Evolutionary conservation across 1,140 invertebrate species (phyloP), one percentile per base, ranked within the genome.

Genomic region (Linepithema humile): DNA sequence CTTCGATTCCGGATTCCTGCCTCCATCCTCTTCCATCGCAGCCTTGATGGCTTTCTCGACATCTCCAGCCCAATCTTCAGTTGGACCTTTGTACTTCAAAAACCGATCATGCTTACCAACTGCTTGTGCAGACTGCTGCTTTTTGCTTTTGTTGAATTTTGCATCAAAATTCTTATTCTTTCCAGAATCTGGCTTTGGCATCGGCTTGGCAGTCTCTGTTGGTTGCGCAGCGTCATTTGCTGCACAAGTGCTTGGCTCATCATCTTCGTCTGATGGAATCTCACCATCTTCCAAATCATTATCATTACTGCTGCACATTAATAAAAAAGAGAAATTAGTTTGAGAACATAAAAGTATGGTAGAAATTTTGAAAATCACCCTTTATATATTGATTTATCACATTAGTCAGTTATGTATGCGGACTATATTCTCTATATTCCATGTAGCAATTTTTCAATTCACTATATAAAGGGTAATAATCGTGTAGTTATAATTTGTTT

Each of bases 31-130:
- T 5, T 95, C 94, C 75, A 96, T 88, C 5, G 95, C 96, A 85
- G 96, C 96, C 64, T 96, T 96, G 59, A 97, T 96, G 32, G 96
- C 96, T 92, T 97, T 97, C 90, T 97, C 97, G 85, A 97, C 96
- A 92, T 96, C 96, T 32, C 96, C 96, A 53, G 97, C 97, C 94
- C 96, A 97, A 93, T 97, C 97, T 89, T 97, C 97, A 89, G 96
- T 95, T 26, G 94, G 91, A 85, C 88, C 91, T 82, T 95, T 94
- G 53, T 93, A 93, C 23, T 94, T 93, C 62, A 83, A 86, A 40
- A 90, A 91, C 83, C 92, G 89, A 57, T 94, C 93, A 9, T 90
- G 87, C 32, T 91, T 90, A 32, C 82, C 70, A 72, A 65, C 87
- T 80, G 77, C 48, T 55, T 88, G 85, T 43, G 62, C 23, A 55